phyloP scores from a whole-genome alignment of 2,113 vertebrate species.

The Hippopotamus amphibius region DNA sequence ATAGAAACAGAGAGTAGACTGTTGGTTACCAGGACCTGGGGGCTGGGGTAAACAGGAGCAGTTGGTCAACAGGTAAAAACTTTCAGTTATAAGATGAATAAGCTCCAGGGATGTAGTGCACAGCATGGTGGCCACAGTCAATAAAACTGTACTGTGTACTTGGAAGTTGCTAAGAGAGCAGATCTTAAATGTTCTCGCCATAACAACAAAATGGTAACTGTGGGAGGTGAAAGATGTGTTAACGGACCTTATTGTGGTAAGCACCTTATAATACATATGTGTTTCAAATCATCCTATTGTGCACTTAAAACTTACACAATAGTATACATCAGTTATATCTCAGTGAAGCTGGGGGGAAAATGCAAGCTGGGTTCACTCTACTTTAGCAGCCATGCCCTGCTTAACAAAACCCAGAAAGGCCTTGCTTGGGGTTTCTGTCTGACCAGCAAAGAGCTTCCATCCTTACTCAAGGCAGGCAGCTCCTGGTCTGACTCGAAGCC shows the following conservation, averaged over 20 bases:
- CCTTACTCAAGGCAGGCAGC: neutral
- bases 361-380: neutral
- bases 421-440: neutral
- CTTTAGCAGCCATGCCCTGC: neutral
- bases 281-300: neutral
- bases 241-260: neutral
- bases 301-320: neutral
- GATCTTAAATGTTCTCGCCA: neutral
- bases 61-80: neutral
- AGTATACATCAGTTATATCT: neutral
- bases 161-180: neutral
- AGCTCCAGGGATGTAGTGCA: too few species aligned
- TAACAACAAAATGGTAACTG: neutral
- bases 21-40: neutral
- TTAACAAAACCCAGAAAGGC: neutral
- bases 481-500: neutral
- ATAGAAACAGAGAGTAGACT: neutral
- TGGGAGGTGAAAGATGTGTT: neutral
- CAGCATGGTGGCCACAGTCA: neutral
- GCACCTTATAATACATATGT: neutral
- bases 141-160: too few species aligned
- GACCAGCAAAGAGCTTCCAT: neutral
- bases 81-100: neutral
- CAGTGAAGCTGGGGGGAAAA: neutral
- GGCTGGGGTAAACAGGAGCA: neutral